These are phyloP conservation scores for Holothuria leucospilota DNA, from an alignment of 53 echinoderm and acorn worm genomes.

Conservation along the genomic window DNA sequence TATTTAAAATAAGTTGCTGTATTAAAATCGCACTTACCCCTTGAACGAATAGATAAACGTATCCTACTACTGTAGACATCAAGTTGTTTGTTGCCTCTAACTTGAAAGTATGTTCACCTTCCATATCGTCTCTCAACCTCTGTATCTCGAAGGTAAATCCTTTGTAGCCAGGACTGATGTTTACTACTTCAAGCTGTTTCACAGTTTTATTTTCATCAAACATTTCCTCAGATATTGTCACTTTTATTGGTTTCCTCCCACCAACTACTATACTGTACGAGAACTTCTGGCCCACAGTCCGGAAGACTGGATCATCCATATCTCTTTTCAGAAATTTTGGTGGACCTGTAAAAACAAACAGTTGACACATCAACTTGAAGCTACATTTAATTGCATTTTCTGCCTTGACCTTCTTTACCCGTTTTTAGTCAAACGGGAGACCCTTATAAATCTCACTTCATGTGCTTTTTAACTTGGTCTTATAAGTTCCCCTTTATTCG, in stretches of 20 bases:
- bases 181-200: background rate
- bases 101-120: background rate
- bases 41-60: background rate
- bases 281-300: background rate
- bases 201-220: background rate
- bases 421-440: no score
- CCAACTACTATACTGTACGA: background rate
- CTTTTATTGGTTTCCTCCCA: conserved; percentile 5
- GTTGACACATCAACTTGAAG: no score
- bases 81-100: conserved; percentile 9
- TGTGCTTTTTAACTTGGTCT: no score
- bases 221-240: conserved; percentile 4
- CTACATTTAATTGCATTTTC: no score
- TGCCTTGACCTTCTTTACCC: no score
- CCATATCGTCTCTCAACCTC: background rate
- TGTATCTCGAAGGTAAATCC: background rate
- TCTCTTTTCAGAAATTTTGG: background rate
- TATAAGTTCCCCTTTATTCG: no score
- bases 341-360: background rate
- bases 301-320: background rate
- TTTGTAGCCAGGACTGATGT: background rate
- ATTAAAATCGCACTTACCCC: background rate
- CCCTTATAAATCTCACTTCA: no score
- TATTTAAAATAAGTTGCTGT: no score
- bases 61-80: background rate